Evolutionary conservation across 2,113 vertebrate species (phyloP), one percentile per base, ranked within the genome.

Genomic region (Echinops telfairi): DNA sequence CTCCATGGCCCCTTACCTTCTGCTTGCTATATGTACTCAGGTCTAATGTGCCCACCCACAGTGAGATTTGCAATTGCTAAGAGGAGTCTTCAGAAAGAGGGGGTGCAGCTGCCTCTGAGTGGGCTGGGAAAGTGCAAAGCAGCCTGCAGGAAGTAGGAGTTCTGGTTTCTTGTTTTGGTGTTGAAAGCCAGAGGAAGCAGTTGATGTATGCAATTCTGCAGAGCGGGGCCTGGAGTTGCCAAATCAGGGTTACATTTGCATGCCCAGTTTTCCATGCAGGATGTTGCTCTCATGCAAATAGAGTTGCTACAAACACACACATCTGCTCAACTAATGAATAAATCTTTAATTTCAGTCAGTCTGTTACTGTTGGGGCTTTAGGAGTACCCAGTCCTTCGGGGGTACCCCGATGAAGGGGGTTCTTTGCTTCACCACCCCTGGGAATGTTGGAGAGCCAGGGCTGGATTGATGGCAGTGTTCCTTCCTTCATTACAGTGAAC

Each of bases 241-340:
- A 95, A 68, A 64, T 64, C 60, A 11, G n/a, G 89, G 75, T 88
- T 85, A 77, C 47, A 80, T 92, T 81, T 94, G 62, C 83, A 70
- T 70, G 73, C 70, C 20, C 38, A 27, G 58, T 60, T 92, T 89
- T 79, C 83, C 92, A 60, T 40, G 53, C 40, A 88, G 68, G 83
- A 82, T 90, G 57, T 33, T 89, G 40, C 92, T 95, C 80, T 92
- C 84, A 80, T 83, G 92, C 84, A 92, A 68, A 83, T 78, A 75
- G 36, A 79, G 57, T 66, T 62, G 27, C 88, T 76, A 53, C 53
- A n/a, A 58, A 84, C 86, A 66, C 43, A 66, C 43, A 62, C 60
- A 76, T 89, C 71, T 91, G 53, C 66, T 90, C 83, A 79, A 4
- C 1, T 33, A 38, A 73, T 53, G 36, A 66, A 68, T 79, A 76